Percentiles rank a stretch among this genome's conserved stretches.
phyloP scores from a whole-genome alignment of 2,888 invertebrate species.

The Ectemnius cavifrons region DNA sequence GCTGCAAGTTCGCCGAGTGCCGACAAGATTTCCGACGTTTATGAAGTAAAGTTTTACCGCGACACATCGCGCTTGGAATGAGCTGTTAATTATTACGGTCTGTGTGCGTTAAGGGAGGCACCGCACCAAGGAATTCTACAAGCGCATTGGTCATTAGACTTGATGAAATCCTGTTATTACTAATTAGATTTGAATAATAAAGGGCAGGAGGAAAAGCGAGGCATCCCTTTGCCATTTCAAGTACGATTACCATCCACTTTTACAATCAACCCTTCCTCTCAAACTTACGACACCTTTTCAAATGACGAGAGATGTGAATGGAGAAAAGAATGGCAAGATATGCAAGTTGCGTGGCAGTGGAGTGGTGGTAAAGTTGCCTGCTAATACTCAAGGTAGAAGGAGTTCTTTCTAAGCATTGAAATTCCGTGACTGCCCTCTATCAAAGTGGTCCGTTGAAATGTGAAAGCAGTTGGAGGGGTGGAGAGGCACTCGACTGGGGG shows the following conservation, averaged over 20 bases:
- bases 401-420: too few relatives aligned
- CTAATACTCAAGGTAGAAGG: background rate
- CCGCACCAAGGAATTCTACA: background rate
- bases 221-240: too few relatives aligned
- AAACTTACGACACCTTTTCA: too few relatives aligned
- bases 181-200: slow-evolving; percentile 34
- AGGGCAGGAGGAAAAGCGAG: background rate
- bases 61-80: background rate
- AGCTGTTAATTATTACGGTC: slow-evolving; percentile 23
- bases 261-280: too few relatives aligned
- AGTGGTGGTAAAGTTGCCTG: background rate
- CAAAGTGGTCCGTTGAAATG: background rate
- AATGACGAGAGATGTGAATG: too few relatives aligned
- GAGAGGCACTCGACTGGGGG: background rate
- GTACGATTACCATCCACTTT: too few relatives aligned
- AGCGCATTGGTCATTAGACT: background rate
- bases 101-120: background rate
- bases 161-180: slow-evolving; percentile 21
- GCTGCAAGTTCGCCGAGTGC: slow-evolving; percentile 29
- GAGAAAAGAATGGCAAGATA: background rate
- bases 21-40: slow-evolving; percentile 36
- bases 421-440: too few relatives aligned
- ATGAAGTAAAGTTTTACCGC: slow-evolving; percentile 15
- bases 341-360: slow-evolving; percentile 13
- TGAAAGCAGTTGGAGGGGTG: slow-evolving; percentile 10